Conservation (phyloP, 2,797 vertebrate genomes). For the Euphonia xanthogaster region DNA sequence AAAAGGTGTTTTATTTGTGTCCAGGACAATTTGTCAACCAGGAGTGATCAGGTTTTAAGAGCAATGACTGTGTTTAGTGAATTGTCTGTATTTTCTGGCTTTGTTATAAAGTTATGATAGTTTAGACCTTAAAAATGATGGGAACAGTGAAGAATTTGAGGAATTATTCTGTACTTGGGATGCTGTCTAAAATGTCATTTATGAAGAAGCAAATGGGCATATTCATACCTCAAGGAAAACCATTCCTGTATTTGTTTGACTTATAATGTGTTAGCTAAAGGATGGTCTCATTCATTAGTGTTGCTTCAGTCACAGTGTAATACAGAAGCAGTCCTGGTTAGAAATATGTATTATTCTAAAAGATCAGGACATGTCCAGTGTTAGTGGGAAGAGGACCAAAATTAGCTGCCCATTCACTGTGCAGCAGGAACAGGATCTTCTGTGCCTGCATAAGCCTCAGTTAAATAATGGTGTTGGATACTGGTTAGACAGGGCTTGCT, state of each 20-base stretch:
- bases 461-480: neutral
- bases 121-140: neutral
- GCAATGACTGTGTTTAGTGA: fast-evolving
- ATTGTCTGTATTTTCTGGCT: neutral
- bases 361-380: neutral
- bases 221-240: neutral
- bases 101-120: neutral
- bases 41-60: neutral
- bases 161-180: neutral
- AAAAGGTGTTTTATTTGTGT: neutral
- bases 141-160: neutral
- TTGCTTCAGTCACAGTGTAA: neutral
- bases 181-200: neutral
- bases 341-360: neutral
- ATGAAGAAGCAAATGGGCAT: neutral
- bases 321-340: neutral
- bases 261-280: neutral
- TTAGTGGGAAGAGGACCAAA: neutral
- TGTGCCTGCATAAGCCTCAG: neutral
- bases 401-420: neutral
- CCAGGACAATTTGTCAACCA: neutral
- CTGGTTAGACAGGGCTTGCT: neutral
- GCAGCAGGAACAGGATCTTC: neutral
- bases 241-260: neutral
- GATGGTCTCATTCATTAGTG: neutral